Base-by-base conservation (phyloP, 1,140 invertebrate genomes). In the Aphelinus certus region DNA sequence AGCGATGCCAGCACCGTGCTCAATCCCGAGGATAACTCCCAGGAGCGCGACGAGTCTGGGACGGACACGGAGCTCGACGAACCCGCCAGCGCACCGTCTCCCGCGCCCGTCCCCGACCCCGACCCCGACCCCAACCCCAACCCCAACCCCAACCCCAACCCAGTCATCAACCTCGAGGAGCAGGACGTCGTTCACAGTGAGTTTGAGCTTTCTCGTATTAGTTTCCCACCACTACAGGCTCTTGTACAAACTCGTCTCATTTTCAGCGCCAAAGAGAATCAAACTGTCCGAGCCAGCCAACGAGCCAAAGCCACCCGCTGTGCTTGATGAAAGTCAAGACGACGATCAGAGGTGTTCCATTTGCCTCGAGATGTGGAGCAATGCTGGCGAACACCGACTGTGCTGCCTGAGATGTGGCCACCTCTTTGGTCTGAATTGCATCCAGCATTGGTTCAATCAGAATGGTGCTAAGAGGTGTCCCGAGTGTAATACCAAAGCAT, bases 381-480 rank as follows among this genome's bases (percentile, higher is more conserved):
- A 93, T 81, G 92, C 92, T n/a, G 96, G 96, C 0, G 90, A 91
- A 1, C 97, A 98, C 87, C 89, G 95, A 63, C 85, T 97, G 1
- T 93, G 92, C 5, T 93, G 93, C 7, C 87, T 98, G 7, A 93
- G 92, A 79, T 98, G 97, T 88, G 97, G 97, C 1, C 97, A 98
- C 88, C 86, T 98, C 1, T 98, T 97, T 88, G 96, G 96, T 0
- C 86, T 92, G 5, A 90, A 90, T 62, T 98, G 97, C 84, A 94
- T 98, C 43, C 89, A 92, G 53, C 90, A 92, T 62, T 98, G 96
- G 96, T 82, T 98, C 1, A 78, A 76, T n/a, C 69, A 75, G 71
- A 76, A 62, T 66, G 71, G 77, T 43, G 74, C 74, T 2, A 79
- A 84, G 45, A 86, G 90, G 66, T 98, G 97, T 85, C 97, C 97